phyloP scores from a whole-genome alignment of 1,140 invertebrate species.

The Adelges cooleyi region DNA sequence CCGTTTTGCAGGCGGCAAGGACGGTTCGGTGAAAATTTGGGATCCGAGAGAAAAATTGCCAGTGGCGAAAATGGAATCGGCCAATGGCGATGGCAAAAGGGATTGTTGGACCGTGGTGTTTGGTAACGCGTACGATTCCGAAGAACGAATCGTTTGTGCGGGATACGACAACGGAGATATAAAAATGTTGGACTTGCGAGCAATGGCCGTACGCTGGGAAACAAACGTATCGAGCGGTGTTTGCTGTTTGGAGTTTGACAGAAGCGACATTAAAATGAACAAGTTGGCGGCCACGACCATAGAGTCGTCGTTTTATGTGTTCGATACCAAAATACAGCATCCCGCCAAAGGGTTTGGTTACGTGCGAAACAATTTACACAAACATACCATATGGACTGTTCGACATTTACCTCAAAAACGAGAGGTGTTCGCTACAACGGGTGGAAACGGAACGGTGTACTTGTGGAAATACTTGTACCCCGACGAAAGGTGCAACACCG shows the following conservation, averaged over 20 bases:
- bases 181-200: slow-evolving; percentile 83
- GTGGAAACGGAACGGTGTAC: slow-evolving; percentile 72
- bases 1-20: slow-evolving; percentile 43
- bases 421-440: slow-evolving; percentile 84
- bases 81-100: slow-evolving; percentile 49
- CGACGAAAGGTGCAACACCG: slow-evolving; percentile 52
- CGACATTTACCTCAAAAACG: slow-evolving; percentile 86
- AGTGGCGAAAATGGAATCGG: slow-evolving; percentile 75
- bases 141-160: slow-evolving; percentile 72
- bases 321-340: slow-evolving; percentile 49
- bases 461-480: slow-evolving; percentile 88
- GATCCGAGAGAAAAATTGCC: slow-evolving; percentile 84
- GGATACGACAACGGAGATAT: slow-evolving; percentile 96
- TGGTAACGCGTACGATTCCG: slow-evolving; percentile 74
- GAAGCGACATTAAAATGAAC: slow-evolving; percentile 90
- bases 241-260: slow-evolving; percentile 81
- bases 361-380: slow-evolving; percentile 47
- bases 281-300: slow-evolving; percentile 84
- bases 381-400: slow-evolving; percentile 77
- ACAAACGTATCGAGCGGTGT: slow-evolving; percentile 88
- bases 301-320: slow-evolving; percentile 85
- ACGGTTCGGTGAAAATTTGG: slow-evolving; percentile 77
- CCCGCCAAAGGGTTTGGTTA: slow-evolving; percentile 14
- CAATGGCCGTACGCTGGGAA: slow-evolving; percentile 77
- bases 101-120: slow-evolving; percentile 84